Base-by-base conservation (phyloP, 2,113 vertebrate species). In the Nerophis lumbriciformis region DNA sequence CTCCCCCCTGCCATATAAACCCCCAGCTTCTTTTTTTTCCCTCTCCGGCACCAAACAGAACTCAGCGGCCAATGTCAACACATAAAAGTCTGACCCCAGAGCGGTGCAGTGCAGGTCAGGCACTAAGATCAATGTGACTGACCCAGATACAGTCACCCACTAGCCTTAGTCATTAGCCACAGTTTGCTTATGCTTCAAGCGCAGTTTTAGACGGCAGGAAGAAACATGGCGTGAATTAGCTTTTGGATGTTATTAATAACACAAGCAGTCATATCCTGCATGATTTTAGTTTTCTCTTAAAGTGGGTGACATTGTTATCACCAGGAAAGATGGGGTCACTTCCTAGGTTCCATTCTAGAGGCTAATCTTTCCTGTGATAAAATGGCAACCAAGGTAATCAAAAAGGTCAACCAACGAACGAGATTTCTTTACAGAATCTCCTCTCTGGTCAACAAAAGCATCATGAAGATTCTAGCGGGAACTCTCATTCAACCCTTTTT, bases 101-200 rank as follows among this genome's bases (percentile, higher is more conserved):
- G 78, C 77, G 28, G 45, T 21, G 59, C 60, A 42, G 45, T 14
- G 38, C 42, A 55, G 42, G 52, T 42, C 58, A 28, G 12, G 12
- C 14, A 48, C 66, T 54, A 51, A 51, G 76, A 87, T 88, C 81
- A 80, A 86, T 88, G 72, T 6, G 52, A 36, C 47, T 66, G 79
- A 83, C 83, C 83, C 77, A 88, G 60, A 84, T 85, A 75, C 61
- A 45, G 75, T 64, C 54, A 69, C 68, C 61, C 49, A 52, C 36
- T 70, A 8, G 39, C 38, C 55, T 78, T 61, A 77, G 69, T 63
- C 61, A 79, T 85, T 77, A 76, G 78, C 52, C 73, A 60, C 59
- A 63, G 49, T 72, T 72, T 73, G 79, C 58, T 85, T 76, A 76
- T 72, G 71, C 75, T 73, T 75, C 69, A 79, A 36, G 15, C 51